Base-by-base conservation (phyloP, 1,140 invertebrate genomes). In the Physella acuta region DNA sequence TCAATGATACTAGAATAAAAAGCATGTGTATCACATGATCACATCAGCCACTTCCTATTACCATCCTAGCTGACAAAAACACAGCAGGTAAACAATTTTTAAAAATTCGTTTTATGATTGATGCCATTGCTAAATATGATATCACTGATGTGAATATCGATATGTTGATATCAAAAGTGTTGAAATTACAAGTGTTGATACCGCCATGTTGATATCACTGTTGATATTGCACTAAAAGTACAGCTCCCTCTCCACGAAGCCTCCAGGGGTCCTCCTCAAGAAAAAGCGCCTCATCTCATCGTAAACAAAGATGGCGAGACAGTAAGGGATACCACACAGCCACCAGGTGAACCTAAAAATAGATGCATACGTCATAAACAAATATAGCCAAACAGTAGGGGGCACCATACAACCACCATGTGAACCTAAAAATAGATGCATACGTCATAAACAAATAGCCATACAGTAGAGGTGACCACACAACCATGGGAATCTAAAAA, bases 371-470 rank as follows among this genome's bases (percentile, higher is more conserved):
- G 24, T 1, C n/a, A 66, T 20, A 20, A 83, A 98, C 91, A 88
- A 98, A 98, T 87, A 99, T 98, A 75, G 94, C 89, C 83, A 98
- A 87, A 89, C 93, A 94, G 89, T 98, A 99, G 92, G 96, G 97
- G 81, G 99, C 87, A 73, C 94, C 94, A 71, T 94, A 94, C 84
- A 99, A 89, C 97, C 97, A 99, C 97, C 97, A 99, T 76, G 94
- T 93, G 85, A 97, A 94, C 88, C 95, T 98, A 84, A n/a, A 78
- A 78, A 55, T 26, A 62, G 60, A 56, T 73, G 39, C 70, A 56
- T 16, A 59, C 49, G 24, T 1, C n/a, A 66, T 20, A 20, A 83
- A 98, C 91, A 88, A 98, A 98, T 87, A 99, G 98, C 75, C 94
- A 89, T 83, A 98, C 87, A 89, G 93, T 94, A 89, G 98, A 99